phyloP scores from a whole-genome alignment of 2,113 vertebrate genomes.

The Aspidoscelis tigris region DNA sequence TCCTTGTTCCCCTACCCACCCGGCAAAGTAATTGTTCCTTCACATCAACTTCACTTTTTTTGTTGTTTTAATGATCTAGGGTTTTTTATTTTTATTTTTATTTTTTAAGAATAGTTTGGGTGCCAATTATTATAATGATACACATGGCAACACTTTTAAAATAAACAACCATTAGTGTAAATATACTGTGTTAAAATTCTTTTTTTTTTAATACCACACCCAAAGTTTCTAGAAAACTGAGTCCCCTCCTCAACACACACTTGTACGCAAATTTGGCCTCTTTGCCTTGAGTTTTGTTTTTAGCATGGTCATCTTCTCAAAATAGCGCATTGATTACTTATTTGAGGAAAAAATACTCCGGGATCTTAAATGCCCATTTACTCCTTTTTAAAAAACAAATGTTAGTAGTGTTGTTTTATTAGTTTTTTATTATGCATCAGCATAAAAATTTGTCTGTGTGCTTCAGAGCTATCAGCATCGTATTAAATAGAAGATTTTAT shows the following conservation, averaged over 20 bases:
- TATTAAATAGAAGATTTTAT: conserved; percentile 42
- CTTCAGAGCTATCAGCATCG: conserved; percentile 27
- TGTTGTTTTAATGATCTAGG: conserved; percentile 75
- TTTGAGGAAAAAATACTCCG: not conserved
- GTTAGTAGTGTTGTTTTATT: conserved; percentile 44
- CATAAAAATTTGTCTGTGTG: conserved; percentile 3
- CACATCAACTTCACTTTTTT: conserved; percentile 76
- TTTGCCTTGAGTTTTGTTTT: conserved; percentile 31
- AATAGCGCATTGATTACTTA: conserved; percentile 33
- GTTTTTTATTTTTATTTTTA: conserved; percentile 55
- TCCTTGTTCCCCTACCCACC: conserved; percentile 73
- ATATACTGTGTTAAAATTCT: conserved; percentile 68
- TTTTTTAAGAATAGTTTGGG: conserved; percentile 66
- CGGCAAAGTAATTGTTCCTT: conserved; percentile 78
- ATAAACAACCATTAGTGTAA: conserved; percentile 80
- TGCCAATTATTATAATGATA: conserved; percentile 77
- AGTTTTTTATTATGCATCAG: conserved; percentile 41
- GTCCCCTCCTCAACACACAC: not conserved
- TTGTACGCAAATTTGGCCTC: conserved; percentile 31
- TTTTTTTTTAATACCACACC: conserved; percentile 17
- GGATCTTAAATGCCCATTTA: not conserved
- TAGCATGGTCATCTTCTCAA: conserved; percentile 43
- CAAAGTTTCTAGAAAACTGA: conserved; percentile 56
- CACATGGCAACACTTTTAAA: conserved; percentile 72
- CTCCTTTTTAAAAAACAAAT: not conserved